Evolutionary conservation across 2,888 invertebrate genomes (phyloP).

Genomic region (Sinhomidia bicolor): DNA sequence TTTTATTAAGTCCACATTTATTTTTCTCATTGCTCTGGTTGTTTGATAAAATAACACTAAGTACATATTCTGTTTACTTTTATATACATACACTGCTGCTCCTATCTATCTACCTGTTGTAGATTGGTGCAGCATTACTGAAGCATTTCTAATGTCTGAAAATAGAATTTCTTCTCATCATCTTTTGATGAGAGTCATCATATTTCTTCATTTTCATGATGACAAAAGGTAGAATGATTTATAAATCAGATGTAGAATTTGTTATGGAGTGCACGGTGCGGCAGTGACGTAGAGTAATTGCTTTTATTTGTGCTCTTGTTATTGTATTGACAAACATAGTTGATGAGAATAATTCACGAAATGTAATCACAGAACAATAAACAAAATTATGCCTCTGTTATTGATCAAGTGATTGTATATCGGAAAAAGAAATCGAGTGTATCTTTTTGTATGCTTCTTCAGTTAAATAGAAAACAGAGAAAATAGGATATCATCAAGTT

Average conservation of each 20-base stretch:
- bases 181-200: constrained; percentile 37
- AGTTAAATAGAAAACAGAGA: too few relatives aligned
- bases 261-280: not conserved
- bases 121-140: not conserved
- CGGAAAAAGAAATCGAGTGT: not conserved
- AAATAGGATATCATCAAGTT: too few relatives aligned
- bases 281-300: not conserved
- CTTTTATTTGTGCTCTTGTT: constrained; percentile 10
- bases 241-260: not conserved
- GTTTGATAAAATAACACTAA: constrained; percentile 51
- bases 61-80: constrained; percentile 26
- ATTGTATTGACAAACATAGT: constrained; percentile 2
- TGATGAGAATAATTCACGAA: constrained; percentile 18
- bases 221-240: not conserved
- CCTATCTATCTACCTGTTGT: too few relatives aligned
- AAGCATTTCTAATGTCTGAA: constrained; percentile 18
- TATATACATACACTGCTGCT: too few relatives aligned
- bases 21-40: constrained; percentile 39
- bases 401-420: not conserved
- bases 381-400: not conserved
- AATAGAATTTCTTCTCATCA: constrained; percentile 47
- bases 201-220: constrained; percentile 7
- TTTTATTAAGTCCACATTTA: constrained; percentile 41
- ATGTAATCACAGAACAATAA: constrained; percentile 36
- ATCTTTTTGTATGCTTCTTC: too few relatives aligned